These are phyloP conservation scores for Alcedo atthis DNA, from an alignment of 2,797 vertebrate genomes.

Conservation along the genomic window DNA sequence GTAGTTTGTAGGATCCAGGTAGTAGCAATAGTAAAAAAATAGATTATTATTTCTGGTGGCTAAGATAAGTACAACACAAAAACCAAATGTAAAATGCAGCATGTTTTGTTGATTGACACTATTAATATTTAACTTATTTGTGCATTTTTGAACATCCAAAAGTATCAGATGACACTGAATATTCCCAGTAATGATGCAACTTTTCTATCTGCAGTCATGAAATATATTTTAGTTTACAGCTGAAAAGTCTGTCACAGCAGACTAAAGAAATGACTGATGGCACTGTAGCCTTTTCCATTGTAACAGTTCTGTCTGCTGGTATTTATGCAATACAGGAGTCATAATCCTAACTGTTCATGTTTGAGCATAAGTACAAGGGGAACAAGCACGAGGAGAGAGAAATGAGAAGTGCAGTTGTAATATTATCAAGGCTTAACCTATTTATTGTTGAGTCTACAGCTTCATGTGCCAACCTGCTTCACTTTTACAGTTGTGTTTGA, in stretches of 20 bases:
- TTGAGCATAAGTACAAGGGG: not conserved
- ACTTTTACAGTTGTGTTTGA: not conserved
- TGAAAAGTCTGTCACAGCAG: not conserved
- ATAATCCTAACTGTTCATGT: not conserved
- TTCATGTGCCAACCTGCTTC: accelerated
- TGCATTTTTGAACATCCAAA: not conserved
- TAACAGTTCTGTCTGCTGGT: not conserved
- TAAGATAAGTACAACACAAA: not conserved
- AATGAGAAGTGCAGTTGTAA: not conserved
- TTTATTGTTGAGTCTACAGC: not conserved
- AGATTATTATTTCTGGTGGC: not conserved
- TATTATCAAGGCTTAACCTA: not conserved
- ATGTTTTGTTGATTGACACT: not conserved
- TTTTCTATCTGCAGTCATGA: not conserved
- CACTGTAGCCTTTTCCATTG: not conserved
- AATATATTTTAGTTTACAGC: not conserved
- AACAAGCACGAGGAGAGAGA: not conserved
- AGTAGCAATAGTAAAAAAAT: not conserved
- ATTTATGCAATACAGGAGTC: not conserved
- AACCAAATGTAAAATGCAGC: not conserved
- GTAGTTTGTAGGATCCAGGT: not conserved
- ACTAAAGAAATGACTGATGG: not conserved
- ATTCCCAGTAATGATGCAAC: not conserved
- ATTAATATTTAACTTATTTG: not conserved
- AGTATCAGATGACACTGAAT: not conserved